Percentiles rank a stretch among this genome's conserved stretches.
Evolutionary conservation across 2,888 invertebrate genomes (phyloP).

Genomic region (Acrobasis repandana): DNA sequence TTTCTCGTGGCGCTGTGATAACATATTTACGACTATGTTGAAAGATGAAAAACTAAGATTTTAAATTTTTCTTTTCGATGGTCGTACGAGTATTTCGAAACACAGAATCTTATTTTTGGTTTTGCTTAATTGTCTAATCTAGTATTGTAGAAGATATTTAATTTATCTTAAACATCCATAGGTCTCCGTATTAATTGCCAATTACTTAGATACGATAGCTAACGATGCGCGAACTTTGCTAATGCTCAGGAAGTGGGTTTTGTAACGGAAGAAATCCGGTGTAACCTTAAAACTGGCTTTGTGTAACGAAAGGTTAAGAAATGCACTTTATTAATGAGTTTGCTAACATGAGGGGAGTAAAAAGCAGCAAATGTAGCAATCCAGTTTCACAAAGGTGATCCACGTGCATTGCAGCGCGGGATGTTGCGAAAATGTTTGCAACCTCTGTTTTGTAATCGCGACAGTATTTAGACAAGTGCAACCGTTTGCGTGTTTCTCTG

Average conservation of each 20-base stretch:
- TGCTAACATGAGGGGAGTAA: conserved; percentile 67
- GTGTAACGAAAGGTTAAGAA: conserved; percentile 61
- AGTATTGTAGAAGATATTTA: too few relatives aligned
- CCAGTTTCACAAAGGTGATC: conserved; percentile 69
- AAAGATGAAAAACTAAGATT: too few relatives aligned
- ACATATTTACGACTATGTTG: too few relatives aligned
- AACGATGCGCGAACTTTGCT: conserved; percentile 37
- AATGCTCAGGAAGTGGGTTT: conserved; percentile 54
- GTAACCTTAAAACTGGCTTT: conserved; percentile 54
- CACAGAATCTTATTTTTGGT: too few relatives aligned
- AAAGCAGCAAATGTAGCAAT: conserved; percentile 68
- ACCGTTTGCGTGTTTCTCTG: conserved; percentile 46
- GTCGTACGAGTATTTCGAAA: too few relatives aligned
- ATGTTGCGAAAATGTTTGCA: conserved; percentile 72
- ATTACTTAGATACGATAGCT: conserved; percentile 33
- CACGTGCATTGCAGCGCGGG: conserved; percentile 67
- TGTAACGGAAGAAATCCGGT: conserved; percentile 63
- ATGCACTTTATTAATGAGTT: conserved; percentile 65
- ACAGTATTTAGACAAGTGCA: conserved; percentile 58
- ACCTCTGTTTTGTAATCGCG: conserved; percentile 61
- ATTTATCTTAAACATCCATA: conserved; percentile 35
- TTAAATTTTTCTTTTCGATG: too few relatives aligned
- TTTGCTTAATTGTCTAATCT: too few relatives aligned
- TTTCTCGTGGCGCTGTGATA: too few relatives aligned
- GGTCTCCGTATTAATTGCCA: conserved; percentile 27